phyloP scores from a whole-genome alignment of 1,140 invertebrate species.

The Ceratosolen solmsi region DNA sequence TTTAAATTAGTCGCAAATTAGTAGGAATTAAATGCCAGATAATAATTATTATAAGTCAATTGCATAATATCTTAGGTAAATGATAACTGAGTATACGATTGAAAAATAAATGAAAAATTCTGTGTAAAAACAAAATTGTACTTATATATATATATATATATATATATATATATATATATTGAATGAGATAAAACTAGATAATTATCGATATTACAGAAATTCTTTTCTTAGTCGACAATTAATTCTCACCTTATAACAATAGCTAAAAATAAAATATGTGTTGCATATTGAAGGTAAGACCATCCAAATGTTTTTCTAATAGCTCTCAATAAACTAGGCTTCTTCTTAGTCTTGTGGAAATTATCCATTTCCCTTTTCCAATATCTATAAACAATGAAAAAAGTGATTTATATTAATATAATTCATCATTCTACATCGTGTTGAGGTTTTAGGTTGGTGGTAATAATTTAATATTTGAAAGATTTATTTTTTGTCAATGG shows the following conservation, averaged over 20 bases:
- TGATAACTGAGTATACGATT: too few relatives aligned
- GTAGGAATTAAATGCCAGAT: too few relatives aligned
- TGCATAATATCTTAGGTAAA: not conserved
- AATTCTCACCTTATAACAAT: slow-evolving; percentile 57
- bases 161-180: too few relatives aligned
- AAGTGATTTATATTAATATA: not conserved
- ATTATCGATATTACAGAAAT: too few relatives aligned
- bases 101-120: too few relatives aligned
- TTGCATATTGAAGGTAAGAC: slow-evolving; percentile 60
- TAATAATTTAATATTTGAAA: not conserved
- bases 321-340: slow-evolving; percentile 66
- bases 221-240: too few relatives aligned
- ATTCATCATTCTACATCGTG: not conserved
- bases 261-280: slow-evolving; percentile 55
- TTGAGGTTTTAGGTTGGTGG: too few relatives aligned
- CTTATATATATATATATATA: too few relatives aligned
- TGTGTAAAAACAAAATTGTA: too few relatives aligned
- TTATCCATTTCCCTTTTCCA: slow-evolving; percentile 70
- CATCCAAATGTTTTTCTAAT: slow-evolving; percentile 67
- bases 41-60: not conserved
- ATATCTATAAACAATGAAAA: slow-evolving; percentile 52
- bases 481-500: too few relatives aligned
- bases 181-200: too few relatives aligned
- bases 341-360: slow-evolving; percentile 61
- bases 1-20: too few relatives aligned